Percentiles rank a stretch among this genome's conserved stretches.
phyloP scores from a whole-genome alignment of 2,113 vertebrate species.

The Lonchura striata region DNA sequence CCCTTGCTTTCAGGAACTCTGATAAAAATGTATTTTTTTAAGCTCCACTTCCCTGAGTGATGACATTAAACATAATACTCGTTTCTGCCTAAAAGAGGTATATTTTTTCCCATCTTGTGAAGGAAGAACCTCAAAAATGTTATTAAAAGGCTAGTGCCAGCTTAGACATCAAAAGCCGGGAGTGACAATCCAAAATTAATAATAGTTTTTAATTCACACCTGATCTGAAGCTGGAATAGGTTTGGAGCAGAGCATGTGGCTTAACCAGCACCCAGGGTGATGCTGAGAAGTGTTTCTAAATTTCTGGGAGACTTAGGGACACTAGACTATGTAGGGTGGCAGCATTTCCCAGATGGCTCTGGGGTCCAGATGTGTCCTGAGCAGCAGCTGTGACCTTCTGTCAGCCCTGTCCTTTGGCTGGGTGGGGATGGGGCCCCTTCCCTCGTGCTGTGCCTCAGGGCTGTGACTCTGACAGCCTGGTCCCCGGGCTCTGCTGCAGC shows the following conservation, averaged over 20 bases:
- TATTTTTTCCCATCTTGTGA: background rate
- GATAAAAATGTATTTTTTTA: background rate
- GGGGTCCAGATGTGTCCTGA: background rate
- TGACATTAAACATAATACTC: background rate
- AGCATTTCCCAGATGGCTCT: background rate
- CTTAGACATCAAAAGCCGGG: background rate
- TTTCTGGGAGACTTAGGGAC: background rate
- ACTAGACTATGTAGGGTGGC: background rate
- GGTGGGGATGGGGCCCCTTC: background rate
- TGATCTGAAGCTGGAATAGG: background rate
- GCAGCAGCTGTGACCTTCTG: background rate
- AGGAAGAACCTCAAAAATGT: background rate
- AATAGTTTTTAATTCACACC: background rate
- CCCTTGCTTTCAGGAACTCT: background rate
- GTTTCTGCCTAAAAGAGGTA: background rate
- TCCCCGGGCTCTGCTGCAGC: background rate
- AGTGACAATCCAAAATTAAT: background rate
- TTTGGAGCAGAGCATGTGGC: background rate
- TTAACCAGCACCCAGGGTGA: background rate
- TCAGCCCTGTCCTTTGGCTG: background rate
- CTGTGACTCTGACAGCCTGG: background rate
- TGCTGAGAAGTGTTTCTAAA: background rate
- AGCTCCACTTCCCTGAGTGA: background rate
- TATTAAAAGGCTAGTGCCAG: background rate
- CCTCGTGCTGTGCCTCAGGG: accelerated